Conservation (phyloP, 1,140 invertebrate genomes). For the Ostrea edulis region DNA sequence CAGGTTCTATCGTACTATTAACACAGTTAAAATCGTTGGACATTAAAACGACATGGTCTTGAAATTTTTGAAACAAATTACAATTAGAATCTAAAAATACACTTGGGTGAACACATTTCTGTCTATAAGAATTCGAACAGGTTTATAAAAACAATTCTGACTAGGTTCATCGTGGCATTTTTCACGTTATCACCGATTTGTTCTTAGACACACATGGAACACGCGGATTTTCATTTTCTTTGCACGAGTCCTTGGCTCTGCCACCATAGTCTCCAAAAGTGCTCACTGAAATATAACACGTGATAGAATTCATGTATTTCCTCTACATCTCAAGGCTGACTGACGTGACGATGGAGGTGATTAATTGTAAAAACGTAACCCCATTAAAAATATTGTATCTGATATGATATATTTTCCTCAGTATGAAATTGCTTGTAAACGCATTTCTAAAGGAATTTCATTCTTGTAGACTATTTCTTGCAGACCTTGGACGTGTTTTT, state of each 20-base stretch:
- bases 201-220: neutral
- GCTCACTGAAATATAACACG: neutral
- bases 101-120: neutral
- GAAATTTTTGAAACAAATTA: neutral
- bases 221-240: neutral
- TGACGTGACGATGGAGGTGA: neutral
- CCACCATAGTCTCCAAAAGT: neutral
- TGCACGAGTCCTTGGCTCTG: neutral
- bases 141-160: neutral
- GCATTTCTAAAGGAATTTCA: neutral
- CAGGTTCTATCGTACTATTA: neutral
- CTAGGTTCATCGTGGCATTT: neutral
- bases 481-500: neutral
- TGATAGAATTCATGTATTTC: neutral
- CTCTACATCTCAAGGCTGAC: neutral
- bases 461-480: neutral
- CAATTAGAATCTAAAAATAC: neutral
- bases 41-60: neutral
- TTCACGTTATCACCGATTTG: neutral
- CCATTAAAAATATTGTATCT: neutral
- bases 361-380: neutral
- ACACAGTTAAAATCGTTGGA: neutral
- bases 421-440: neutral
- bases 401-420: neutral
- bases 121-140: neutral